Conservation (phyloP, 2,797 vertebrate genomes). For the Cirrhinus molitorella region DNA sequence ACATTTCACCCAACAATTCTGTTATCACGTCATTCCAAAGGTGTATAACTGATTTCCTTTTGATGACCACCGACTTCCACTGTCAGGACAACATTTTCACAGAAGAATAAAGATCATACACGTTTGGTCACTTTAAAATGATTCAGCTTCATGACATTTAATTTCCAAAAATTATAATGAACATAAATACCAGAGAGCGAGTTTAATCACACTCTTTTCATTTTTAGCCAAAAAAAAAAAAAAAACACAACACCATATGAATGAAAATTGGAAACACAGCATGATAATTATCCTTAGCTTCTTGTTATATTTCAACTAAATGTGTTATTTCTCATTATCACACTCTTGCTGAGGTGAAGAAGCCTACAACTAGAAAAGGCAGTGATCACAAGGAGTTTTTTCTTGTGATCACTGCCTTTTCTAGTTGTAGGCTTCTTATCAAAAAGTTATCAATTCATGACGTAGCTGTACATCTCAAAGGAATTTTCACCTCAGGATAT, state of each 20-base stretch:
- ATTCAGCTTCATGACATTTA: neutral
- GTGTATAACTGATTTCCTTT: no score
- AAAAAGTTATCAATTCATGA: no score
- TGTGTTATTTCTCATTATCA: constrained; percentile 27
- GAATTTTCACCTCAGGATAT: neutral
- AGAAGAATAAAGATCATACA: neutral
- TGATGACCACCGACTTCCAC: neutral
- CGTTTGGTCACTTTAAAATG: neutral
- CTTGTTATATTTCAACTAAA: constrained; percentile 17
- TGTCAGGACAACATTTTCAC: neutral
- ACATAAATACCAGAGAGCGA: neutral
- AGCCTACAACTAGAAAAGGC: neutral
- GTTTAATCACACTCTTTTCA: neutral
- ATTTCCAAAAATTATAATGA: neutral
- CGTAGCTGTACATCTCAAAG: no score
- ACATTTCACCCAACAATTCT: neutral
- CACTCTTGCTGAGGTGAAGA: constrained; percentile 10
- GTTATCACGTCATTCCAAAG: neutral
- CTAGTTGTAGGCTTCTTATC: no score
- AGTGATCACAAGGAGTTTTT: neutral
- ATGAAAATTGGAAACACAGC: neutral
- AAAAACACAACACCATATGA: neutral
- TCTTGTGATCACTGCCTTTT: no score
- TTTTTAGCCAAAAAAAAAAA: no score
- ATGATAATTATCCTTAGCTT: constrained; percentile 1